Percentiles rank a stretch among this genome's conserved stretches.
Evolutionary conservation across 2,797 vertebrate species (phyloP).

Genomic region (Podarcis siculus): DNA sequence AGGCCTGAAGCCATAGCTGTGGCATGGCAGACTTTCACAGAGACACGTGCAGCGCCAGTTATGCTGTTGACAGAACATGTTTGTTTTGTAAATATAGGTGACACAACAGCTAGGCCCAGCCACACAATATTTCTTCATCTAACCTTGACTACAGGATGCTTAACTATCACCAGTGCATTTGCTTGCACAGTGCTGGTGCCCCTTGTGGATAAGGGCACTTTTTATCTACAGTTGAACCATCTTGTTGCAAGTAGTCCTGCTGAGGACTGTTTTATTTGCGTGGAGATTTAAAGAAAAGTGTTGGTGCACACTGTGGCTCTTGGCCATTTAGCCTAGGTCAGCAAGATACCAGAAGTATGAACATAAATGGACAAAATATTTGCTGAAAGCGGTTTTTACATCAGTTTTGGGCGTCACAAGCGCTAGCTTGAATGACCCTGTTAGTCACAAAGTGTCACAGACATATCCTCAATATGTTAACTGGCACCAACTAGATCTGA

Average conservation of each 20-base stretch:
- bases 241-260: not conserved
- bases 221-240: not conserved
- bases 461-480: not conserved
- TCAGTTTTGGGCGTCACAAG: not conserved
- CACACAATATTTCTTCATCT: conserved; percentile 1
- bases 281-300: not conserved
- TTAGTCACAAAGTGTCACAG: not conserved
- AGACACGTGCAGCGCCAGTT: not conserved
- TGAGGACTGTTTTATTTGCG: not conserved
- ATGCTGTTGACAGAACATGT: not conserved
- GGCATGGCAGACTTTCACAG: not conserved
- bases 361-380: not conserved
- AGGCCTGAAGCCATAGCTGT: not conserved
- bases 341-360: not conserved
- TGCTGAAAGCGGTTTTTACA: not conserved
- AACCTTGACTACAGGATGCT: not conserved
- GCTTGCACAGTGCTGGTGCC: not conserved
- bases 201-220: conserved; percentile 1
- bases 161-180: not conserved
- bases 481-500: not conserved
- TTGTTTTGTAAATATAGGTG: not conserved
- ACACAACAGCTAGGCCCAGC: not conserved
- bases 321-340: conserved; percentile 3
- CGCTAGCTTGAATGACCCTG: not conserved
- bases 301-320: not conserved